These are phyloP conservation scores for Philereme vetulata DNA, from an alignment of 2,888 invertebrate species.

Conservation along the genomic window DNA sequence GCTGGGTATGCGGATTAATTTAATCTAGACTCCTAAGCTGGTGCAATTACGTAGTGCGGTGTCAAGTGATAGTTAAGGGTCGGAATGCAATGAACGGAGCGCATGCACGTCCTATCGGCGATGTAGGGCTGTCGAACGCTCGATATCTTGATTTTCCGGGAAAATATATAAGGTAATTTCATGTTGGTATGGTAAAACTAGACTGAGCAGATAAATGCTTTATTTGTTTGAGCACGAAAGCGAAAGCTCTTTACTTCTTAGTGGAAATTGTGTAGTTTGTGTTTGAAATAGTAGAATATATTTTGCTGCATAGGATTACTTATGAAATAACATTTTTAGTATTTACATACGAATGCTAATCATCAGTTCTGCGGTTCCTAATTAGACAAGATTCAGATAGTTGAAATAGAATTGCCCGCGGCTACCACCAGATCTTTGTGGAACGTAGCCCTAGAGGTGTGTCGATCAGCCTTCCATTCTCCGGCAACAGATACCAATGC, in stretches of 20 bases:
- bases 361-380: no score
- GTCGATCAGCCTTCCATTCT: conserved; percentile 78
- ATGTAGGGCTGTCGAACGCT: conserved; percentile 18
- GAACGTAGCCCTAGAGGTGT: conserved; percentile 53
- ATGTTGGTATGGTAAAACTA: no score
- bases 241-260: background rate
- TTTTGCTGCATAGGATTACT: no score
- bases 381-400: no score
- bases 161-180: background rate
- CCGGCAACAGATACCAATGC: conserved; percentile 67
- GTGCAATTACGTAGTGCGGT: conserved; percentile 32
- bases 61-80: conserved; percentile 30
- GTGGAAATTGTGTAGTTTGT: background rate
- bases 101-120: conserved; percentile 28
- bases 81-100: conserved; percentile 43
- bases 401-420: no score
- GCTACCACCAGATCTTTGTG: no score
- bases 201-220: background rate
- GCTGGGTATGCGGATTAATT: conserved; percentile 45
- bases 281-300: background rate
- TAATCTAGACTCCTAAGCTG: conserved; percentile 42
- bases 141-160: background rate
- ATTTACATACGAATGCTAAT: no score
- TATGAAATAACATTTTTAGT: no score
- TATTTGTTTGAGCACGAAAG: background rate